Evolutionary conservation across 2,797 vertebrate species (phyloP).

Genomic region (Thamnophis elegans): DNA sequence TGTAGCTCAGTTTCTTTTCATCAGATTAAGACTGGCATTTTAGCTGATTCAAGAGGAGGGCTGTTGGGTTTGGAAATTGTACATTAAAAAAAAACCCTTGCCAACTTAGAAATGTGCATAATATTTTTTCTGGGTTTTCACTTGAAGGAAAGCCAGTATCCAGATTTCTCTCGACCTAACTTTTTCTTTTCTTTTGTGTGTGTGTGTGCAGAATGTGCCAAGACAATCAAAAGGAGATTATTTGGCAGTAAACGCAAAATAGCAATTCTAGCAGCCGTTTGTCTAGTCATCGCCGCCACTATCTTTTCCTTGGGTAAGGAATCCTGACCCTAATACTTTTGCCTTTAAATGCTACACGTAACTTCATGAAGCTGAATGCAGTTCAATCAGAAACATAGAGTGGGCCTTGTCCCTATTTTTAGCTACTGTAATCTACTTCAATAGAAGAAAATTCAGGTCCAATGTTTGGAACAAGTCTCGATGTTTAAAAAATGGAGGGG

Average conservation of each 20-base stretch:
- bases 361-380: background rate
- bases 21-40: background rate
- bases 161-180: background rate
- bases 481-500: background rate
- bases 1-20: background rate
- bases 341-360: background rate
- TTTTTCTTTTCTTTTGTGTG: background rate
- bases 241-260: background rate
- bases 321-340: background rate
- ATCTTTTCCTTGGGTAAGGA: background rate
- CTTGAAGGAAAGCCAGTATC: background rate
- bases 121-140: background rate
- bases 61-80: background rate
- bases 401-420: background rate
- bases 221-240: background rate
- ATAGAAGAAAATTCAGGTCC: background rate
- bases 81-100: background rate
- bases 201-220: background rate
- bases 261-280: background rate
- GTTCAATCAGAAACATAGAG: background rate
- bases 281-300: accelerated
- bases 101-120: background rate
- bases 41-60: background rate
- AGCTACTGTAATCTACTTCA: background rate
- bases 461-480: background rate